phyloP scores from a whole-genome alignment of 2,113 vertebrate species.

The Phyllopteryx taeniolatus region DNA sequence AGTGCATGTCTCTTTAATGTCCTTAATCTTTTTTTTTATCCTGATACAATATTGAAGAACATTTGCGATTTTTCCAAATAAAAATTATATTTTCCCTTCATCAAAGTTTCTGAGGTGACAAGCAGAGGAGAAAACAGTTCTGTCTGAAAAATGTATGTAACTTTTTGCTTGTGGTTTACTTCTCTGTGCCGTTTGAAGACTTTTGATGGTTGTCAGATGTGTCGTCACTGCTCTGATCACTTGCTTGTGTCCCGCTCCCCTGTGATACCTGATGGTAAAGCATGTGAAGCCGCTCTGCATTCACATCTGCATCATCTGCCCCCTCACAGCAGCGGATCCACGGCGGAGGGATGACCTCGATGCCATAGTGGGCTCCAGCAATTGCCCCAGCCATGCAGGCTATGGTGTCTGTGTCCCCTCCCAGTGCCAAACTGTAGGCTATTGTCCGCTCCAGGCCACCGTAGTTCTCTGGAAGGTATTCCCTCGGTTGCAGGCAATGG shows the following conservation, averaged over 20 bases:
- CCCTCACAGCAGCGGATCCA: conserved; percentile 92
- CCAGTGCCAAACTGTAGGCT: conserved; percentile 89
- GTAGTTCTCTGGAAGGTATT: conserved; percentile 82
- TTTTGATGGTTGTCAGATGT: conserved; percentile 24
- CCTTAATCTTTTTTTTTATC: not conserved
- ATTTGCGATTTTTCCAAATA: not conserved
- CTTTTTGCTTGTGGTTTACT: conserved; percentile 22
- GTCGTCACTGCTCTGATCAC: conserved; percentile 20
- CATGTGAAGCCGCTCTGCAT: conserved; percentile 79
- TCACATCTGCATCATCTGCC: conserved; percentile 81
- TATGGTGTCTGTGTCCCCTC: conserved; percentile 99
- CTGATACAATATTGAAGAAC: not conserved
- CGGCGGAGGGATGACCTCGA: conserved; percentile 79
- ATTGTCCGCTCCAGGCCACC: conserved; percentile 88
- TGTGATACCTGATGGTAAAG: conserved; percentile 71
- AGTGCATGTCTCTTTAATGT: not conserved
- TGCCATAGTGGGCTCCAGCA: conserved; percentile 92
- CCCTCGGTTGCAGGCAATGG: conserved; percentile 85
- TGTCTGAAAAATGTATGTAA: not conserved
- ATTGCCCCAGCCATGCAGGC: conserved; percentile 98
- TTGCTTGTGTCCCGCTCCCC: conserved; percentile 31
- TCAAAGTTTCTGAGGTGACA: not conserved
- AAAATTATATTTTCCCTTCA: not conserved
- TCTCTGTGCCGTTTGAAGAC: conserved; percentile 40
- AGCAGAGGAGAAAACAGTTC: not conserved